Base-by-base conservation (phyloP, 2,797 vertebrate species). In the Phalloptychus januarius region DNA sequence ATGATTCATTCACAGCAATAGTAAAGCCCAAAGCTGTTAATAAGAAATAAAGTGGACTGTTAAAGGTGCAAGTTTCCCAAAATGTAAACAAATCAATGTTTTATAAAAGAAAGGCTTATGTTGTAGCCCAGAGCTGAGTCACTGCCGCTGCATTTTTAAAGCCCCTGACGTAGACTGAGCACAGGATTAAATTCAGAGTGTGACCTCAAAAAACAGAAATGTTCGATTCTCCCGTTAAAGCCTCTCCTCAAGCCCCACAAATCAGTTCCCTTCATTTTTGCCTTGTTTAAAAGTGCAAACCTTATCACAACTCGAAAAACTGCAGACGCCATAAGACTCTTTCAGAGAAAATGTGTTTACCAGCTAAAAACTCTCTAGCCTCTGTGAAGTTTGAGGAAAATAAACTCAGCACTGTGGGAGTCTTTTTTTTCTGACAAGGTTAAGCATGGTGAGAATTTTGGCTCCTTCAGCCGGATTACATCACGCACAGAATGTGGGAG, bases 401-500 rank as follows among this genome's bases (percentile, higher is more conserved):
- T 50, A 46, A 76, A 79, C 65, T 42, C 23, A 42, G 38, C 23
- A n/a, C 38, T 69, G 23, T n/a, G 38, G 23, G 38, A 42, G 38
- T 15, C 46, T 52, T 52, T 5, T 58, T 77, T 81, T 61, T 45
- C 33, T 80, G 33, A 83, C 28, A 63, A 31, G 25, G 38, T 65
- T 71, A 70, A 83, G 77, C 44, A 76, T 48, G 25, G 28, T 72
- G 45, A 42, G 72, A 74, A 63, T 63, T 71, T 74, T 78, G 33
- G 46, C 67, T 83, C 13, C 79, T 18, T 58, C 61, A 70, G 69
- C 54, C 42, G 11, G 48, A 67, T 85, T 85, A 15, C 38, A 42
- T 69, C 23, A 42, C 65, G 25, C 65, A 69, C 5, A 42, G 12
- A 69, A 69, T n/a, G 50, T 71, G 25, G 74, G 80, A 73, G 31